Conservation (phyloP, 2,888 invertebrate genomes). For the Fragum fragum region DNA sequence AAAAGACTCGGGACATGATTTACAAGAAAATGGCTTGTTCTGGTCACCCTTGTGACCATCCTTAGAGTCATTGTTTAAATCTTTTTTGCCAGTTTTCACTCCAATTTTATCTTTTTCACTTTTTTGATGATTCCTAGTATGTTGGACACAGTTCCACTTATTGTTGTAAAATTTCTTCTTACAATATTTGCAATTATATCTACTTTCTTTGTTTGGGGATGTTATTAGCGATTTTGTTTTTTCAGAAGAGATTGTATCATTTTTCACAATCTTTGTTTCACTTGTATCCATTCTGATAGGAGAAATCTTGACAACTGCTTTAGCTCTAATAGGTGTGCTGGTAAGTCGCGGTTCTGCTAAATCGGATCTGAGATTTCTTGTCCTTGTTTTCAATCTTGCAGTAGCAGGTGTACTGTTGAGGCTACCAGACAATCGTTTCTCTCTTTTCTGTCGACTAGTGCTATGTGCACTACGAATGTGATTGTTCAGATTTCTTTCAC, state of each 20-base stretch:
- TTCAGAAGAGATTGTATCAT: not conserved
- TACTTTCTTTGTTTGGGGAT: not conserved
- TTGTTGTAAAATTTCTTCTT: not conserved
- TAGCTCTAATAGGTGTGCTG: conserved; percentile 50
- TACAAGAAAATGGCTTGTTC: conserved; percentile 58
- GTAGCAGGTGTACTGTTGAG: conserved; percentile 5
- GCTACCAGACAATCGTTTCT: not conserved
- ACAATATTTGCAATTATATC: not conserved
- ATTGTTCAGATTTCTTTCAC: conserved; percentile 37
- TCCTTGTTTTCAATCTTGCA: conserved; percentile 28
- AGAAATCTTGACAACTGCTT: conserved; percentile 46
- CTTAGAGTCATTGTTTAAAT: conserved; percentile 22
- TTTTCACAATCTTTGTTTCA: conserved; percentile 3
- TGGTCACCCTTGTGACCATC: conserved; percentile 42
- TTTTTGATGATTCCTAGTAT: conserved; percentile 29
- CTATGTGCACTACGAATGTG: conserved; percentile 49
- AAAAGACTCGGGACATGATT: conserved; percentile 56
- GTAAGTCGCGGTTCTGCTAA: conserved; percentile 35
- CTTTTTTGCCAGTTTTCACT: not conserved
- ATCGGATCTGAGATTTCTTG: conserved; percentile 25
- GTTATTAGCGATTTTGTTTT: not conserved
- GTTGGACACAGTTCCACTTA: conserved; percentile 34
- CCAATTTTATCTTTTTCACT: conserved; percentile 3
- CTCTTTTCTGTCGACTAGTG: conserved; percentile 7
- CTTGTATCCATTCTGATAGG: conserved; percentile 40